A percentile compares a stretch with the other conserved stretches of the same genome.
phyloP scores from a whole-genome alignment of 1,140 invertebrate species.

The Microplitis demolitor region DNA sequence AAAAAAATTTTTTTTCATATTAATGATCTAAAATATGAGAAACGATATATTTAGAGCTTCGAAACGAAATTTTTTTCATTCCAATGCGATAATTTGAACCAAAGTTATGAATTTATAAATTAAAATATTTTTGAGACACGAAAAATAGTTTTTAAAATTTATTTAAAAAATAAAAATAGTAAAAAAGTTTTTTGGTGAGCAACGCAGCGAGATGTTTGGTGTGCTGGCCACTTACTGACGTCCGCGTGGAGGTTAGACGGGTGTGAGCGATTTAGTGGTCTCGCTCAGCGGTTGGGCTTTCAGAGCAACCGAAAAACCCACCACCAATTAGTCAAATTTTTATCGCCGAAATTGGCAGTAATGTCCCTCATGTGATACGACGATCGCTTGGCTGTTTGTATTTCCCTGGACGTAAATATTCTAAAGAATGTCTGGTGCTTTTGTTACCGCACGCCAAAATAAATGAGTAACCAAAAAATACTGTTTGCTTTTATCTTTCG shows the following conservation, averaged over 20 bases:
- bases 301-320: not conserved
- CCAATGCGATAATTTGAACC: too few relatives aligned
- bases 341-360: constrained; percentile 9
- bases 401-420: constrained; percentile 1
- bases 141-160: too few relatives aligned
- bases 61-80: too few relatives aligned
- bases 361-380: not conserved
- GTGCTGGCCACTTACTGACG: not conserved
- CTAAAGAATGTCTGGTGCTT: not conserved
- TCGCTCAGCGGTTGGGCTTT: constrained; percentile 7
- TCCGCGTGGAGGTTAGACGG: not conserved
- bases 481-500: too few relatives aligned
- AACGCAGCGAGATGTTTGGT: too few relatives aligned
- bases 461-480: not conserved
- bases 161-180: too few relatives aligned
- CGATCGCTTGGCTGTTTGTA: not conserved
- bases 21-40: too few relatives aligned
- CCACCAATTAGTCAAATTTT: constrained; percentile 13
- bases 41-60: too few relatives aligned
- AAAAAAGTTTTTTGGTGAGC: too few relatives aligned
- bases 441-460: not conserved
- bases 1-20: too few relatives aligned
- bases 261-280: constrained; percentile 9
- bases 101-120: too few relatives aligned
- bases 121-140: too few relatives aligned